Evolutionary conservation across 1,140 invertebrate species (phyloP), one percentile per base, ranked within the genome.

Genomic region (Capitella teleta): DNA sequence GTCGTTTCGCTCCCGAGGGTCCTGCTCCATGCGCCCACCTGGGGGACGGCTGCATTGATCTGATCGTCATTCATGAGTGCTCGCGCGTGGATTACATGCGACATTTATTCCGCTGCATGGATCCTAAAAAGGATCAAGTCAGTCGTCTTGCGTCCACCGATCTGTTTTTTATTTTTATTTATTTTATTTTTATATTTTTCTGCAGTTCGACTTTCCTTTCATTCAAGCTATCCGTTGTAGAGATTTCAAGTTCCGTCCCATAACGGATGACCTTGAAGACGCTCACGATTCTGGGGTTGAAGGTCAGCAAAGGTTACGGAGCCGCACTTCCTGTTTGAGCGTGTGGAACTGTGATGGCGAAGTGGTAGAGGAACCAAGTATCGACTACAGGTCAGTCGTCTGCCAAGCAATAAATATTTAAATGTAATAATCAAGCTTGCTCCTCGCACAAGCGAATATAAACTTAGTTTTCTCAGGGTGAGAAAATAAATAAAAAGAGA

Each of bases 261-360:
- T 44, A 10, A 26, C 28, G 42, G 42, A 44, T 16, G 42, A 44
- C 6, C 18, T 21, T 6, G 42, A 44, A 12, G 42, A 25, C 26
- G 28, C 42, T 16, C 21, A 25, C 28, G 3, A 24, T 44, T 21
- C 5, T 8, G 12, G 23, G 24, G 42, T 16, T 16, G 26, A 6
- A 26, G 25, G 42, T 12, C 3, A 0, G 42, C 42, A 44, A n/a
- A 5, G 21, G n/a, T n/a, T 44, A 23, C 21, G 21, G 42, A 25
- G 23, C 28, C 21, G 21, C 6, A 26, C 42, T 2, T 6, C 3
- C 14, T 26, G 21, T 25, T 26, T 26, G 23, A 68, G 64, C 57
- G 78, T 83, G 19, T 90, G 86, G 86, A 88, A 89, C 62, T 88
- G 85, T 74, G 86, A 90, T 70, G 86, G 86, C 8, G 86, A 90